phyloP scores from a whole-genome alignment of 2,113 vertebrate species.

The Amphiprion ocellaris region DNA sequence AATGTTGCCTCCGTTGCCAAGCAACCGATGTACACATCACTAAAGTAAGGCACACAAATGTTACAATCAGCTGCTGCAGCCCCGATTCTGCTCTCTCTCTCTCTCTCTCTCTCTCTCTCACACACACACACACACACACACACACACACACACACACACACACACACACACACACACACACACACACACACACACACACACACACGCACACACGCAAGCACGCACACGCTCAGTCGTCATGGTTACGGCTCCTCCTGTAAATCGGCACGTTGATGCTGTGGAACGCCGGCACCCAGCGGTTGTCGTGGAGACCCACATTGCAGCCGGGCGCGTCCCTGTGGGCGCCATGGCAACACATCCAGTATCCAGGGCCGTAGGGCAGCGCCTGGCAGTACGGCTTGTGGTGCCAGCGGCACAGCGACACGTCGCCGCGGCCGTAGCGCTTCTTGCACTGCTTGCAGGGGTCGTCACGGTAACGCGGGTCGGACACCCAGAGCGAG shows the following conservation, averaged over 20 bases:
- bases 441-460: conserved; percentile 98
- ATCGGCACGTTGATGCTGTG: conserved; percentile 92
- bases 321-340: conserved; percentile 93
- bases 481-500: conserved; percentile 95
- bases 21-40: no score
- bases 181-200: neutral
- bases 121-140: conserved; percentile 4
- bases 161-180: conserved; percentile 19
- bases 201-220: conserved; percentile 33
- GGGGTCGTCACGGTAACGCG: conserved; percentile 94
- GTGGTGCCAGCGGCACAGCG: conserved; percentile 96
- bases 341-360: conserved; percentile 95
- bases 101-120: no score
- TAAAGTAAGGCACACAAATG: no score
- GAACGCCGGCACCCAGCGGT: conserved; percentile 95
- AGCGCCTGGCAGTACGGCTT: conserved; percentile 96
- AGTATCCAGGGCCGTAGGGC: conserved; percentile 95
- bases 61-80: neutral
- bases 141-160: conserved; percentile 15
- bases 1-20: no score
- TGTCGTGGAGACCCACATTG: conserved; percentile 96
- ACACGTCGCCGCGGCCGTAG: conserved; percentile 92
- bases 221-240: conserved; percentile 76
- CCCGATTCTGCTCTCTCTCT: no score
- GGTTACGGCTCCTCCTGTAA: conserved; percentile 86